Evolutionary conservation across 2,888 invertebrate genomes (phyloP), one percentile per base, ranked within the genome.

Genomic region (Seira sanloemensis): DNA sequence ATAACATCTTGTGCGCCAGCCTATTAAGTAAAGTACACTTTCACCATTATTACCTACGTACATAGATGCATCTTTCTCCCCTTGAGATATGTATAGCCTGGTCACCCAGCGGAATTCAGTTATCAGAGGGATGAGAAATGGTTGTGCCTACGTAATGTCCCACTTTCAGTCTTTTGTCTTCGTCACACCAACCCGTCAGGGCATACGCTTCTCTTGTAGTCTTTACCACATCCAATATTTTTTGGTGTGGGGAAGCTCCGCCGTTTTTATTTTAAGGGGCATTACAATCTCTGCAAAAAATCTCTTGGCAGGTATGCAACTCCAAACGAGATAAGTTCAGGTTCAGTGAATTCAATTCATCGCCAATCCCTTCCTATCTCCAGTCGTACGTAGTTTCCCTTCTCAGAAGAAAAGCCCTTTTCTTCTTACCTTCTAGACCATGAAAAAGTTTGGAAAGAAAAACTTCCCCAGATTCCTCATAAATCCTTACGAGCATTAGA

Each of bases 111-210:
- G 37, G 37, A 37, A 37, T 37, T 37, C 37, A 37, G 37, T 37
- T 37, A 37, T 37, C 37, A 37, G 37, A 37, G 12, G 37, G 12
- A 37, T 37, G 37, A 37, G 37, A 37, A 37, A 37, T 37, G 37
- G 37, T 37, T 7, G 37, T 37, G 37, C 37, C 37, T 7, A 7
- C 12, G 37, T 37, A 37, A 37, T 26, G 71, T 23, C 46, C 71
- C 23, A 71, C 71, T 71, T 71, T 71, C 46, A 46, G 46, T 71
- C 50, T 46, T 71, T 71, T 71, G 71, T 71, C 71, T 71, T 71
- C 71, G 71, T 71, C 71, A 71, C 71, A 71, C 50, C 46, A 71
- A 71, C 71, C 71, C 71, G 71, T 71, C 71, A 71, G 46, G 71
- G 46, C 50, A 23, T 50, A 71, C 71, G 46, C 46, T 71, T 71